Evolutionary conservation across 2,888 invertebrate species (phyloP).

Genomic region (Frankliniella intonsa): DNA sequence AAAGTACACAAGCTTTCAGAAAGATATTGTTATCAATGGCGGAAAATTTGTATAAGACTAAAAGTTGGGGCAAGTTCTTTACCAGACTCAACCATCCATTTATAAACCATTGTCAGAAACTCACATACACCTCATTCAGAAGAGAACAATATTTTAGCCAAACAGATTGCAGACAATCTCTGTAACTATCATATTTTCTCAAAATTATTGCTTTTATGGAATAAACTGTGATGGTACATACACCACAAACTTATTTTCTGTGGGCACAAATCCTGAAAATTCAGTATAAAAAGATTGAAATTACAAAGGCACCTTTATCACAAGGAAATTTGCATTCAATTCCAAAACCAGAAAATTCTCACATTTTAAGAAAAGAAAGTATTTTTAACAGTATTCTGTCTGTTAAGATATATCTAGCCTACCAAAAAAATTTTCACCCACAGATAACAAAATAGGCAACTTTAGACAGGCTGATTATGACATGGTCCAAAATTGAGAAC

Average conservation of each 20-base stretch:
- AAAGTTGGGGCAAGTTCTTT: no score
- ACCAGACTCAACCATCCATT: no score
- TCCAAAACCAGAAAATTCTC: not conserved
- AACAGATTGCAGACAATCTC: no score
- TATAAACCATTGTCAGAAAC: no score
- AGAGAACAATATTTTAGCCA: no score
- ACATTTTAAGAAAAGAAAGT: not conserved
- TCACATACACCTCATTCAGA: no score
- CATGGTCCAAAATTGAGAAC: not conserved
- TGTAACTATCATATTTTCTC: not conserved
- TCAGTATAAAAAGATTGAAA: constrained; percentile 23
- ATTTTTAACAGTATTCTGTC: not conserved
- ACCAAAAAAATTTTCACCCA: no score
- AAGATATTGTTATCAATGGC: no score
- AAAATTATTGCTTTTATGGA: constrained; percentile 21
- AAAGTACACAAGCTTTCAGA: no score
- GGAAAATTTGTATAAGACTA: no score
- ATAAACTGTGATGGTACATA: not conserved
- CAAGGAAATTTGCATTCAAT: not conserved
- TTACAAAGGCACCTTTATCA: constrained; percentile 16
- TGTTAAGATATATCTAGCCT: no score
- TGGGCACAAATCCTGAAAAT: constrained; percentile 15
- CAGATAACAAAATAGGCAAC: no score
- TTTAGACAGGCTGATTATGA: not conserved
- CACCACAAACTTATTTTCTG: not conserved